These are phyloP conservation scores for Actinemys pallida DNA, from an alignment of 2,113 vertebrate genomes.

Conservation along the genomic window DNA sequence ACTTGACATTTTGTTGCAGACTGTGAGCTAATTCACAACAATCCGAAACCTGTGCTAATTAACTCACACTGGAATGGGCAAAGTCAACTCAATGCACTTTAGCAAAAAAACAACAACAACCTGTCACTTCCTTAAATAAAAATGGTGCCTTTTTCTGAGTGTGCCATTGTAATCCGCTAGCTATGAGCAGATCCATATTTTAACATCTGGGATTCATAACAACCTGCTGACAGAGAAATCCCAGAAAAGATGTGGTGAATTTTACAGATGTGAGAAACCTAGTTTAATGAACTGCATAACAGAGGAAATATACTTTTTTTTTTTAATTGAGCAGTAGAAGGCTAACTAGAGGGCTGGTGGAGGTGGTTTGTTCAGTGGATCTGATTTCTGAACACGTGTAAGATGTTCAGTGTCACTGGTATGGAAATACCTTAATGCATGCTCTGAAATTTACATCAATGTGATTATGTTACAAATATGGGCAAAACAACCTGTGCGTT, in stretches of 20 bases:
- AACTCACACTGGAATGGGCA: slow-evolving; percentile 50
- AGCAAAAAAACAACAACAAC: slow-evolving; percentile 21
- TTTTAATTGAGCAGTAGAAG: slow-evolving; percentile 8
- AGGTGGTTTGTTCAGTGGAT: background rate
- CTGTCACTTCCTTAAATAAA: slow-evolving; percentile 46
- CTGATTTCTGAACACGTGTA: slow-evolving; percentile 20
- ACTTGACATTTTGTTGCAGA: background rate
- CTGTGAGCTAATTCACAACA: background rate
- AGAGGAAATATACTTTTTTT: slow-evolving; percentile 64
- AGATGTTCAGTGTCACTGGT: background rate
- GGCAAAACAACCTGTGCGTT: background rate
- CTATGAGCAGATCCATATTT: slow-evolving; percentile 73
- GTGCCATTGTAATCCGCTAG: slow-evolving; percentile 60
- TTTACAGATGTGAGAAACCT: slow-evolving; percentile 71
- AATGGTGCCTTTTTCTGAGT: background rate
- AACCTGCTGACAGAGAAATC: slow-evolving; percentile 76
- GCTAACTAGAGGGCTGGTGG: background rate
- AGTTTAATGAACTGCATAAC: slow-evolving; percentile 66
- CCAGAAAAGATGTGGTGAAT: slow-evolving; percentile 73
- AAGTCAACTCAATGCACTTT: slow-evolving; percentile 39
- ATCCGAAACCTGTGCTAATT: slow-evolving; percentile 1
- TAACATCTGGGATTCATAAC: slow-evolving; percentile 78
- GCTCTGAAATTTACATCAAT: slow-evolving; percentile 1
- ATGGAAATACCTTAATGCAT: background rate
- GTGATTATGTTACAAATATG: background rate